phyloP scores from a whole-genome alignment of 2,797 vertebrate species.

The Phalanger gymnotis region DNA sequence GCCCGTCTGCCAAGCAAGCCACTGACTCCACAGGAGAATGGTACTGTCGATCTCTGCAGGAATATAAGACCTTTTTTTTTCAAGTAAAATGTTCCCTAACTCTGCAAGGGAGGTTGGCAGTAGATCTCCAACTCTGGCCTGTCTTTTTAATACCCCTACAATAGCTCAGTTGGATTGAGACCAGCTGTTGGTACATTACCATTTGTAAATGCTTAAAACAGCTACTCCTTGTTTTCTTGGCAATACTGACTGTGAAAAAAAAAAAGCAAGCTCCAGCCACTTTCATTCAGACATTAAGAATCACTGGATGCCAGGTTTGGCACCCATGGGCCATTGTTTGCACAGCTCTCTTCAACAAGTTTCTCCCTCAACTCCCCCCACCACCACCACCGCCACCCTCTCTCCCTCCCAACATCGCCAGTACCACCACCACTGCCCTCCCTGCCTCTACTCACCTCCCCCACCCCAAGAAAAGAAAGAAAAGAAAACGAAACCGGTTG shows the following conservation, averaged over 20 bases:
- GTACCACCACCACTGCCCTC: neutral
- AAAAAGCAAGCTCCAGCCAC: slow-evolving; percentile 72
- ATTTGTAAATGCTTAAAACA: slow-evolving; percentile 90
- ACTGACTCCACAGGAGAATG: slow-evolving; percentile 83
- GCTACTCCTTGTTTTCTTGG: slow-evolving; percentile 89
- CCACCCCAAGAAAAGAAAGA: slow-evolving; percentile 1
- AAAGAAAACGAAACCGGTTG: slow-evolving; percentile 52
- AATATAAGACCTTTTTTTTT: slow-evolving; percentile 86
- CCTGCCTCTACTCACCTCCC: neutral
- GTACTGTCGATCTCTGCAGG: slow-evolving; percentile 83
- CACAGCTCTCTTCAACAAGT: slow-evolving; percentile 81
- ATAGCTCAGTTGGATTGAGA: slow-evolving; percentile 87
- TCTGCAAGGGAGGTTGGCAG: slow-evolving; percentile 87
- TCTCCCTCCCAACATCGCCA: neutral
- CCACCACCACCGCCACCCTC: neutral
- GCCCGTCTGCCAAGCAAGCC: slow-evolving; percentile 83
- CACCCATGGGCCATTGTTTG: slow-evolving; percentile 84
- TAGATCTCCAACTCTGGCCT: slow-evolving; percentile 87
- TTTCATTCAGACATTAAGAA: slow-evolving; percentile 87
- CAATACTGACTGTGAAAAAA: slow-evolving; percentile 77
- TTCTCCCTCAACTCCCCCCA: slow-evolving; percentile 58
- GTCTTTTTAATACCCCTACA: slow-evolving; percentile 89
- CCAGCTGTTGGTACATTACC: slow-evolving; percentile 89
- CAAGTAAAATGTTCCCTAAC: slow-evolving; percentile 87
- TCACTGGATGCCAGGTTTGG: slow-evolving; percentile 83